These are phyloP conservation scores for Gallinago media DNA, from an alignment of 2,113 vertebrate species.

Conservation along the genomic window DNA sequence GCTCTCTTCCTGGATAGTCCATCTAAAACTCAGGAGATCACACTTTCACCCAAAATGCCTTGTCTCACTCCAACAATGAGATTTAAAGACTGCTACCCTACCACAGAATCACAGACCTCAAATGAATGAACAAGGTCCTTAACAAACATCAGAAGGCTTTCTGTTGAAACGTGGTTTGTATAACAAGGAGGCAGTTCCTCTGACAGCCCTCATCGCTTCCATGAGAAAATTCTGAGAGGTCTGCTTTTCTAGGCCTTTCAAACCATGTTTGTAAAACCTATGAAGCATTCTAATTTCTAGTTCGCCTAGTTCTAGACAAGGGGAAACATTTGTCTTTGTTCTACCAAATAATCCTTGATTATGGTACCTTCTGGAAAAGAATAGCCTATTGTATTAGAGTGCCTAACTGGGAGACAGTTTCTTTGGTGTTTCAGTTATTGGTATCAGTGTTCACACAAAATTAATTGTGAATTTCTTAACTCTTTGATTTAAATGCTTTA, in stretches of 20 bases:
- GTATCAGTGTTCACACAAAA: neutral
- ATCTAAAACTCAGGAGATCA: neutral
- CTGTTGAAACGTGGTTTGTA: neutral
- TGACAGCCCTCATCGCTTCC: neutral
- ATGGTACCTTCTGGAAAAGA: neutral
- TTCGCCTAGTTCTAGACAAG: neutral
- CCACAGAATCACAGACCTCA: neutral
- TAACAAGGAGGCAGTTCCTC: neutral
- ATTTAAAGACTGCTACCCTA: neutral
- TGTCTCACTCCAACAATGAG: neutral
- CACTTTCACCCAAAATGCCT: neutral
- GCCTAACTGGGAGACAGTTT: neutral
- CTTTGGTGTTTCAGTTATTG: neutral
- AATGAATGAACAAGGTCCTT: neutral
- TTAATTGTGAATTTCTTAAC: neutral
- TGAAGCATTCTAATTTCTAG: neutral
- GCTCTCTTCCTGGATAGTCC: neutral
- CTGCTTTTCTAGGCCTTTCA: neutral
- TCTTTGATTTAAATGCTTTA: neutral
- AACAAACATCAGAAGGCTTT: neutral
- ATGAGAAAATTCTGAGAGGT: neutral
- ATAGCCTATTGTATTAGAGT: neutral
- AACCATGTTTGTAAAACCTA: neutral
- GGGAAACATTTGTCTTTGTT: neutral
- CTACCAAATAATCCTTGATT: neutral